These are phyloP conservation scores for Diglossa cyanea DNA, from an alignment of 2,797 vertebrate genomes.

Conservation along the genomic window DNA sequence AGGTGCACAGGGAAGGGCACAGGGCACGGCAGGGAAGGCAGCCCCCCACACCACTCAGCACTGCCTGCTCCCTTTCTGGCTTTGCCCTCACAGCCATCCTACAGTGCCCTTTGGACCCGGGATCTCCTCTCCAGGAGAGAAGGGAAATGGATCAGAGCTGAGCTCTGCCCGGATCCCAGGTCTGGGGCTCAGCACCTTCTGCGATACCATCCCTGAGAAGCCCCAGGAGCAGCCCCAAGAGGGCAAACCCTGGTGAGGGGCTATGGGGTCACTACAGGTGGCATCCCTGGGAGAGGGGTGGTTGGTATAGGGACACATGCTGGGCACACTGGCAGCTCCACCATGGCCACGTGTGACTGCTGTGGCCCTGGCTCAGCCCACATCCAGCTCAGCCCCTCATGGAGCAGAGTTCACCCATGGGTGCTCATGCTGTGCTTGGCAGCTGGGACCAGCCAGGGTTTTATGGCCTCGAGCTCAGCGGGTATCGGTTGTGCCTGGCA, in stretches of 20 bases:
- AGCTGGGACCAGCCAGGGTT: not conserved
- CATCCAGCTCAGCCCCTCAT: accelerated
- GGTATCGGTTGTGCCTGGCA: not conserved
- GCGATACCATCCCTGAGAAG: accelerated
- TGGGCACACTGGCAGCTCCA: accelerated
- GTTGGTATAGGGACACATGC: accelerated
- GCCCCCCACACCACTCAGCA: accelerated
- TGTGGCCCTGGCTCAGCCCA: not conserved
- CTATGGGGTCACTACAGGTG: accelerated
- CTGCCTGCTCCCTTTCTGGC: not conserved
- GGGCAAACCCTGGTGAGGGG: not conserved
- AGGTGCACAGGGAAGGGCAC: accelerated
- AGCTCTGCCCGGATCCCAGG: not conserved
- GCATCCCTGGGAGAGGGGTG: not conserved
- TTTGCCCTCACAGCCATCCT: not conserved
- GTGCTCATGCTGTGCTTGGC: accelerated
- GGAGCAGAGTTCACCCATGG: not conserved
- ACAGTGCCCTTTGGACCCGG: not conserved
- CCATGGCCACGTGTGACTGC: accelerated
- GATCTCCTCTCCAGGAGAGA: not conserved
- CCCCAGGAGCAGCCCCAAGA: accelerated
- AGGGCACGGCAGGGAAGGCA: not conserved
- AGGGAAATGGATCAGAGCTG: not conserved
- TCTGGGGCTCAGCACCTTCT: not conserved
- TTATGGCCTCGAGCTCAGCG: not conserved